These are phyloP conservation scores for Falcunculus frontatus DNA, from an alignment of 2,113 vertebrate genomes.

Conservation along the genomic window DNA sequence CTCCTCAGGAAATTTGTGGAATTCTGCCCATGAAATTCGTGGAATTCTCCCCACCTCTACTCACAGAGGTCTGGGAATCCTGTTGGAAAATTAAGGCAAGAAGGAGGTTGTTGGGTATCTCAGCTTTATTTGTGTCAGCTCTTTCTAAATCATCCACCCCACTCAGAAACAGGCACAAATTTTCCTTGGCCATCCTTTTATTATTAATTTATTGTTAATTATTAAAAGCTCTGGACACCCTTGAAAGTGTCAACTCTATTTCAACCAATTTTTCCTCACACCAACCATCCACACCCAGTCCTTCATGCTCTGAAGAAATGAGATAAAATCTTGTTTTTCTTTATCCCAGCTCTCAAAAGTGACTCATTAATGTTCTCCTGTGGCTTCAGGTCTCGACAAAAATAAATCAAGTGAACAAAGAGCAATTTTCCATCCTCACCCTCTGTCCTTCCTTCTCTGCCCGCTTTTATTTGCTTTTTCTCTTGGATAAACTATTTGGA, in stretches of 20 bases:
- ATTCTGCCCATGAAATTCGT: neutral
- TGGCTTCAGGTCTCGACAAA: neutral
- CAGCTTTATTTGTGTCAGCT: neutral
- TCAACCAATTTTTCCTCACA: neutral
- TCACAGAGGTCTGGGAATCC: neutral
- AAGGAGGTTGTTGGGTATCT: neutral
- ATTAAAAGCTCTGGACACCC: neutral
- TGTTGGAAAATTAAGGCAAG: neutral
- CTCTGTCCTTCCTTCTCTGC: neutral
- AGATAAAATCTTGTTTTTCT: neutral
- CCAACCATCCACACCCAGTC: neutral
- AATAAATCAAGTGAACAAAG: neutral
- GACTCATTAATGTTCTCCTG: neutral
- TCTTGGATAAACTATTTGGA: slow-evolving; percentile 9
- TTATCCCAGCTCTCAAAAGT: neutral
- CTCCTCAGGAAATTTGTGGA: neutral
- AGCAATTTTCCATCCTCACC: neutral
- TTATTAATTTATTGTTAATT: neutral
- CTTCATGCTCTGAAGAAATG: neutral
- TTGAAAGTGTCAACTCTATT: neutral
- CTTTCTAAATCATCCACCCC: neutral
- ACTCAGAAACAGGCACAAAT: neutral
- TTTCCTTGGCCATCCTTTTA: neutral
- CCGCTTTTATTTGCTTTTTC: neutral
- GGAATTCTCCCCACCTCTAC: neutral